phyloP scores from a whole-genome alignment of 2,888 invertebrate species.

The Empis stercorea region DNA sequence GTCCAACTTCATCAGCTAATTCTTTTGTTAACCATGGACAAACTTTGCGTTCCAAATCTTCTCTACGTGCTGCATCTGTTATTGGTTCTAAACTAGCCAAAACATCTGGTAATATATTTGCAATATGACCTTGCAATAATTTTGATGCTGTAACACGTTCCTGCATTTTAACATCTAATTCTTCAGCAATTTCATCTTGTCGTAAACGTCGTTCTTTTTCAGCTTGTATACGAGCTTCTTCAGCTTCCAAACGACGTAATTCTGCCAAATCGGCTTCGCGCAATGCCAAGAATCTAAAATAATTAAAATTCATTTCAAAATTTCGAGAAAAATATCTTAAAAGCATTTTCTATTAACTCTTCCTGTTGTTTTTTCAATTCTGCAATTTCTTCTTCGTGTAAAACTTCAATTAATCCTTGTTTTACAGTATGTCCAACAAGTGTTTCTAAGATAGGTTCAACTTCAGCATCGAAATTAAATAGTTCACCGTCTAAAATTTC shows the following conservation, averaged over 20 bases:
- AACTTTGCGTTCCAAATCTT: slow-evolving; percentile 54
- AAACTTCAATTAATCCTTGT: slow-evolving; percentile 76
- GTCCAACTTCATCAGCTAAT: slow-evolving; percentile 68
- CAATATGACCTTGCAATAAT: slow-evolving; percentile 74
- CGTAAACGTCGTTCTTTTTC: slow-evolving; percentile 63
- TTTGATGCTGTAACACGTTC: slow-evolving; percentile 71
- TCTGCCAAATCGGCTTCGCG: slow-evolving; percentile 75
- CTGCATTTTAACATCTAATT: slow-evolving; percentile 59
- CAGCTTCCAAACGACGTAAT: slow-evolving; percentile 64
- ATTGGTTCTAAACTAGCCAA: slow-evolving; percentile 54
- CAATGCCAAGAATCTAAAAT: slow-evolving; percentile 35
- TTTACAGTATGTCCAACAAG: slow-evolving; percentile 82
- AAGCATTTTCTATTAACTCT: slow-evolving; percentile 19
- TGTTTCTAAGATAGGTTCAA: slow-evolving; percentile 77
- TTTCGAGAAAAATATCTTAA: neutral
- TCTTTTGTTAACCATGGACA: slow-evolving; percentile 73
- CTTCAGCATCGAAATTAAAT: slow-evolving; percentile 86
- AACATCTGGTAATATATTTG: slow-evolving; percentile 72
- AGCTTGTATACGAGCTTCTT: slow-evolving; percentile 52
- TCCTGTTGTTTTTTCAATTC: slow-evolving; percentile 57
- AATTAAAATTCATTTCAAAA: neutral
- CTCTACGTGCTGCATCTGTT: slow-evolving; percentile 30
- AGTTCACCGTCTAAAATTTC: slow-evolving; percentile 88
- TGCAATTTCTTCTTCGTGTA: slow-evolving; percentile 85
- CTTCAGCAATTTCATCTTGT: slow-evolving; percentile 52